Conservation (phyloP, 2,888 invertebrate species). For the Thera obeliscata region DNA sequence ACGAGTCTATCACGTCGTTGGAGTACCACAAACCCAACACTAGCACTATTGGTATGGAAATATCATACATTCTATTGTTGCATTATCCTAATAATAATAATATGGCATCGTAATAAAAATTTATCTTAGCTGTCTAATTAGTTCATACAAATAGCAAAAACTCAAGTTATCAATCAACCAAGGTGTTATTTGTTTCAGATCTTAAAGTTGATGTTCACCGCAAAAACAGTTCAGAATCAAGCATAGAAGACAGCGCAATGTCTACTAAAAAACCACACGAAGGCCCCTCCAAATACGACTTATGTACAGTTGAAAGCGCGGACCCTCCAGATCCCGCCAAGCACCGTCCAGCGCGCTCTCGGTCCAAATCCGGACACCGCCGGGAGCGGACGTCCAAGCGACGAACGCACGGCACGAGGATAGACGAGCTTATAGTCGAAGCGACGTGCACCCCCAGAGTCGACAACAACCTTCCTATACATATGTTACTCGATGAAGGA, state of each 20-base stretch:
- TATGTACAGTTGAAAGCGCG: constrained; percentile 64
- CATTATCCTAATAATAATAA: too few relatives aligned
- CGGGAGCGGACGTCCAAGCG: constrained; percentile 67
- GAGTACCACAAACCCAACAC: constrained; percentile 86
- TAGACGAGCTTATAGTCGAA: constrained; percentile 73
- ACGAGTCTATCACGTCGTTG: constrained; percentile 87
- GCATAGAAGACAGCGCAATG: constrained; percentile 87
- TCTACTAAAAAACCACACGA: constrained; percentile 72
- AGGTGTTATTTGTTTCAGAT: constrained; percentile 81
- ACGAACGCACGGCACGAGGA: constrained; percentile 64
- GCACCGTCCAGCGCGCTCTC: constrained; percentile 63
- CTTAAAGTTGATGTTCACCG: constrained; percentile 97
- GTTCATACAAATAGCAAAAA: not conserved
- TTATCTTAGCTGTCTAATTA: too few relatives aligned
- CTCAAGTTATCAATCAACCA: not conserved
- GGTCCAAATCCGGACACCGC: constrained; percentile 67
- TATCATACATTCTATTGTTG: too few relatives aligned
- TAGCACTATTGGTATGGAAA: constrained; percentile 86
- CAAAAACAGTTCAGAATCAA: constrained; percentile 95
- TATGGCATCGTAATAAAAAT: too few relatives aligned
- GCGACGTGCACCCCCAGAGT: constrained; percentile 60
- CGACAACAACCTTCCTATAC: constrained; percentile 66
- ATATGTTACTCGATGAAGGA: constrained; percentile 75
- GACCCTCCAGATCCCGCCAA: constrained; percentile 65
- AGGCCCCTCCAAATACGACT: constrained; percentile 70